Conservation (phyloP, 2,113 vertebrate species). For the Paramisgurnus dabryanus region DNA sequence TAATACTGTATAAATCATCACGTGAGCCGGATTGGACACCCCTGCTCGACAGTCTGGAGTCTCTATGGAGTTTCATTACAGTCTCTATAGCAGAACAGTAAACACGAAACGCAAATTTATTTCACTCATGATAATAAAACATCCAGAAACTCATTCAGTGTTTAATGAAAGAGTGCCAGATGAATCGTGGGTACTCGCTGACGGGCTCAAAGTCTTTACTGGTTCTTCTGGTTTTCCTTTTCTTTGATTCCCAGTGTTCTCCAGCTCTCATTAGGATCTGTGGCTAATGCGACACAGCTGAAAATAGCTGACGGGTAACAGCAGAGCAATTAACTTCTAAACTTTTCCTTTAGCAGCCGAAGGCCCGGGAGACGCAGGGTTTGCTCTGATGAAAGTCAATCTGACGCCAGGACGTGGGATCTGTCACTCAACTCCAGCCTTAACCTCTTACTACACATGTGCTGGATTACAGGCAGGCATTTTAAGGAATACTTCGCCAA, state of each 20-base stretch:
- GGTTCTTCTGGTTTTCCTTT: constrained; percentile 30
- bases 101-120: constrained; percentile 53
- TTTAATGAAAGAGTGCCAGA: constrained; percentile 23
- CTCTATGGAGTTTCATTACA: constrained; percentile 45
- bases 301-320: constrained; percentile 63
- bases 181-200: background rate
- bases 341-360: constrained; percentile 54
- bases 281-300: constrained; percentile 55
- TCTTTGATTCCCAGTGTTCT: constrained; percentile 9
- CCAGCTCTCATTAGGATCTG: constrained; percentile 58
- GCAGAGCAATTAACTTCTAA: constrained; percentile 64
- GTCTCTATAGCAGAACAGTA: constrained; percentile 54
- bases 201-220: constrained; percentile 40
- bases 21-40: no score
- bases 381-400: constrained; percentile 31
- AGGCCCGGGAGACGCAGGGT: constrained; percentile 50
- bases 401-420: background rate
- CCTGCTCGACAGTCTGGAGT: no score
- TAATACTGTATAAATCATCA: no score
- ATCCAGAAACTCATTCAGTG: constrained; percentile 18
- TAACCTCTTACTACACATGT: background rate
- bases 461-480: background rate
- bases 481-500: background rate
- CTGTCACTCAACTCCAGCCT: constrained; percentile 15
- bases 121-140: constrained; percentile 43